Evolutionary conservation across 2,797 vertebrate species (phyloP), one percentile per base, ranked within the genome.

Genomic region (Euthynnus affinis): DNA sequence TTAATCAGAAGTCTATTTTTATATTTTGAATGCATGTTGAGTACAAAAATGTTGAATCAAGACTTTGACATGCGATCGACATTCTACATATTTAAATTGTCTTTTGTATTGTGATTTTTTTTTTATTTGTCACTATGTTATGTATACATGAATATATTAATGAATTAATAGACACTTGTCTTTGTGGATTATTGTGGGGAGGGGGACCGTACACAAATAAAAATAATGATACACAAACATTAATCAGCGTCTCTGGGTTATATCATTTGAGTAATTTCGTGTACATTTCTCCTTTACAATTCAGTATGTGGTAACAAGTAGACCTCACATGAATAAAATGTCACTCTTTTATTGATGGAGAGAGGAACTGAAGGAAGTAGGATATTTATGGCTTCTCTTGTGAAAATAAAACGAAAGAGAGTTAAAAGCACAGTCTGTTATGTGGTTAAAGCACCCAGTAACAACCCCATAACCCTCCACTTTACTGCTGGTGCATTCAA

Each of bases 1-100:
- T 79, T 92, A 95, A 97, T 96, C 90, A 96, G 96, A 98, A 97
- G 93, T 99, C 95, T 99, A 99, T 99, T 99, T 99, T 99, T 99
- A 95, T 99, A 99, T 96, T 96, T 95, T 78, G 78, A 93, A 86
- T 89, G 95, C 95, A 96, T 95, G 95, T 95, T 94, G 86, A 92
- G 74, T 90, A 85, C 74, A 88, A 93, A 95, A 91, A 88, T 48
- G n/a, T 82, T 92, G 85, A 94, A 93, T 95, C 93, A 92, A 94
- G 86, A 92, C 82, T 90, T 92, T 91, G 89, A 93, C 89, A 91
- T 93, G 92, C 89, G 69, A 89, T 86, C 9, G 80, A 92, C 87
- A 91, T 90, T 90, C 91, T 89, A 69, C 78, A 66, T 93, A 91
- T 94, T 93, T 93, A 92, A 92, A 89, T 29, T 71, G 76, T 91